Evolutionary conservation across 1,140 invertebrate genomes (phyloP).

Genomic region (Hylaeus anthracinus): DNA sequence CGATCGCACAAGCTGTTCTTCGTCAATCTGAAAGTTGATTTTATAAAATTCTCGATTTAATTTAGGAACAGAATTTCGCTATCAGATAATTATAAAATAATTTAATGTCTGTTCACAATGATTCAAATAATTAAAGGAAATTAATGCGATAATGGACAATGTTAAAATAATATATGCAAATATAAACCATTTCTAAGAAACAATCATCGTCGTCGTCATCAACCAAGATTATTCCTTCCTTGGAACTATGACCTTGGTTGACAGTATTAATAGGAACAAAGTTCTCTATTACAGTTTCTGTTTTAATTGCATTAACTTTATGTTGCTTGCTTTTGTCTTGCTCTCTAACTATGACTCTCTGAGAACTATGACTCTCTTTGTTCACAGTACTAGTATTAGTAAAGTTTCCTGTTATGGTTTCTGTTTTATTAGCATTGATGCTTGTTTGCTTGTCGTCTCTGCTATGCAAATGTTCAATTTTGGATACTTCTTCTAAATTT

Average conservation of each 20-base stretch:
- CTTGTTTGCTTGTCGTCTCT: background rate
- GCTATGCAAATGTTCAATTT: constrained; percentile 55
- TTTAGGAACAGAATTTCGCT: background rate
- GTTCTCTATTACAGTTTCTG: background rate
- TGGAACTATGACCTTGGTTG: background rate
- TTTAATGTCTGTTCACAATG: background rate
- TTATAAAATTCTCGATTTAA: background rate
- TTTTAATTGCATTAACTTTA: background rate
- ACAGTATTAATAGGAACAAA: background rate
- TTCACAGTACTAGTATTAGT: background rate
- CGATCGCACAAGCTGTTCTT: constrained; percentile 3
- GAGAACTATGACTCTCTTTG: background rate
- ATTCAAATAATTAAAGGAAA: background rate
- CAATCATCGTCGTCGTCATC: constrained; percentile 57
- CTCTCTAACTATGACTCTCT: too few species aligned
- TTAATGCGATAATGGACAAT: background rate
- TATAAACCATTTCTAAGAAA: constrained; percentile 53
- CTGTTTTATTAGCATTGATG: background rate
- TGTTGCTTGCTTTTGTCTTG: background rate
- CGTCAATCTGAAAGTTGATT: constrained; percentile 18
- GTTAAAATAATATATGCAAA: background rate
- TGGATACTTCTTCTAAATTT: constrained; percentile 62
- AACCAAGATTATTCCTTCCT: constrained; percentile 17
- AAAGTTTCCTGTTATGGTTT: background rate
- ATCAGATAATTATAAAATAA: background rate